Conservation (phyloP, 2,797 vertebrate species). For the Tragelaphus eurycerus region DNA sequence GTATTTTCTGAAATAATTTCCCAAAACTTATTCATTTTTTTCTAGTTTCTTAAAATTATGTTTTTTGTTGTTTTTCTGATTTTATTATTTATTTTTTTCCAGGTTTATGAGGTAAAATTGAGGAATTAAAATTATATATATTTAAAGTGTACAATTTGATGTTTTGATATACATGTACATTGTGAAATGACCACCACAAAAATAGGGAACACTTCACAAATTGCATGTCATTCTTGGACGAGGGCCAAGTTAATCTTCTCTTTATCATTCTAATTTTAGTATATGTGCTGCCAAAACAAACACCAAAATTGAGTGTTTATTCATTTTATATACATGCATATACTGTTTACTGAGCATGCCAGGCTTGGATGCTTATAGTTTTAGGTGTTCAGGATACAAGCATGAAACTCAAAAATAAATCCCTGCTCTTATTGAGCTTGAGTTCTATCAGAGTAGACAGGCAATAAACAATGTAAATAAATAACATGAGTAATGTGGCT, state of each 20-base stretch:
- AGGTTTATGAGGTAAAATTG: not conserved
- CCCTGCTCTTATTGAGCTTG: not conserved
- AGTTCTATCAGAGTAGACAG: not conserved
- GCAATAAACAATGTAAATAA: not conserved
- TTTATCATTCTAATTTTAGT: not conserved
- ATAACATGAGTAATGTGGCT: not conserved
- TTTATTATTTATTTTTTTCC: not conserved
- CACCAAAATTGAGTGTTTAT: not conserved
- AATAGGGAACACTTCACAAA: not conserved
- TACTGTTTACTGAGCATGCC: not conserved
- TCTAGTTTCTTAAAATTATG: not conserved
- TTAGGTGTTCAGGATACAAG: not conserved
- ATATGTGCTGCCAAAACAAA: not conserved
- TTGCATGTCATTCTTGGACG: too few relatives aligned
- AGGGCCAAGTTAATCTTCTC: not conserved
- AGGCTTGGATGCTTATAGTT: not conserved
- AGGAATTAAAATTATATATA: not conserved
- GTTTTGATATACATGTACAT: not conserved
- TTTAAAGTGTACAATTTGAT: not conserved
- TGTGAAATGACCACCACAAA: not conserved
- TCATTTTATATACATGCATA: not conserved
- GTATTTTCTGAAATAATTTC: not conserved
- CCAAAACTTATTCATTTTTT: not conserved
- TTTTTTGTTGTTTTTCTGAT: not conserved
- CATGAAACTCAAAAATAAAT: not conserved